Evolutionary conservation across 30 jellyfish, hydroid and myxozoan species (phyloP), one percentile per base, ranked within the genome.

Genomic region (Nemopilema nomurai): DNA sequence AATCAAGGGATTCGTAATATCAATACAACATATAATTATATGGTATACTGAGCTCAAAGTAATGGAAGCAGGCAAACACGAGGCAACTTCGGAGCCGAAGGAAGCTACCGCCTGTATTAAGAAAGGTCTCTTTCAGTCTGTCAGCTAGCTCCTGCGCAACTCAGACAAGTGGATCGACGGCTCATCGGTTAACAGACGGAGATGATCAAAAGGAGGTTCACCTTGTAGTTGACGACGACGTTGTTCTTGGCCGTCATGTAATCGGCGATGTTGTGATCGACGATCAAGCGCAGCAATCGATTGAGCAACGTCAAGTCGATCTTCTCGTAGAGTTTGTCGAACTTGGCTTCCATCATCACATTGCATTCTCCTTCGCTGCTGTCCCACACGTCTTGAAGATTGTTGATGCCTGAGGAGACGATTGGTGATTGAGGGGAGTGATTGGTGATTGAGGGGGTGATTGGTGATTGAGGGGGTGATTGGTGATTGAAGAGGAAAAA

Each of bases 211-310:
- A n/a, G 49, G 20, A 30, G 0, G 9, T 49, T 31, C 74, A 94
- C 99, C 97, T 95, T 95, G 92, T 90, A 95, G 67, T 95, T 95
- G 91, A 95, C 94, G 78, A 95, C 97, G 26, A 95, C 95, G 84
- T 95, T 95, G 77, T 95, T 95, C 77, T 95, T 95, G 62, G 99
- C 99, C 1, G 99, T 95, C 99, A 95, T 95, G 94, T 95, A 95
- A 95, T 95, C 99, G 30, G 99, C 99, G 74, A 95, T 95, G 76
- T 95, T 95, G 72, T 95, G 99, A 63, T 95, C 99, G 57, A 95
- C 97, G 67, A 95, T 95, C 83, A 95, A 28, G 20, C 99, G 90
- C n/a, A 95, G 87, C 89, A 95, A 71, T 67, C 99, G 84, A 81
- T 95, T 95, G 62, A 95, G 85, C 90, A 95, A 81, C 32, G 99